Evolutionary conservation across 2,797 vertebrate species (phyloP), one percentile per base, ranked within the genome.

Genomic region (Sebastes aleutianus): DNA sequence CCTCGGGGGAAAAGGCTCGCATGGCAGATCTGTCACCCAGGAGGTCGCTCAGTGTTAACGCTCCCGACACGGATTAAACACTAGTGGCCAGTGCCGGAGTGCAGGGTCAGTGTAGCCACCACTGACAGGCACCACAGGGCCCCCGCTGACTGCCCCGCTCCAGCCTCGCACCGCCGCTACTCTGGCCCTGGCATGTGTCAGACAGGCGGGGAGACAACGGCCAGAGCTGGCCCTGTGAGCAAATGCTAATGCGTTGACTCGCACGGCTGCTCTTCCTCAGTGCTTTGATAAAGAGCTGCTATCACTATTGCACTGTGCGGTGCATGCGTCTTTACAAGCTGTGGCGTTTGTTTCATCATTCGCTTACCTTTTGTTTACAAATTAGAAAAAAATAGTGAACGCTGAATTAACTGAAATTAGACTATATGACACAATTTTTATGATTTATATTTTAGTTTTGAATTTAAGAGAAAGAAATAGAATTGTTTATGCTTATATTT

Each of bases 1-100:
- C 94, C 93, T 92, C 89, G 62, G 94, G 95, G 94, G 91, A 89
- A 90, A 92, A 90, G 91, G 96, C 96, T 97, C 96, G 91, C 96
- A 96, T 96, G 96, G 96, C 97, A 97, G 97, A 97, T 98, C 97
- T 97, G 97, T 98, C 96, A 96, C 97, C 96, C 95, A 93, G 91
- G 95, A 97, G 97, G 97, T 97, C 95, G 92, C 94, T 95, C 95
- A 95, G 97, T 97, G 97, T 97, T 98, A 98, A 98, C 97, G 96
- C 96, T 96, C 95, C 97, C 96, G 93, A 97, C 96, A 96, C 95
- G 97, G 97, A 98, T 97, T 98, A 98, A 96, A 96, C 96, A 97
- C 95, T 95, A 93, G 94, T 95, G 95, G 94, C 96, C 96, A 94
- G 95, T 92, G 93, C 94, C 34, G 94, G 91, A 94, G 94, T 96